Conservation (phyloP, 2,113 vertebrate genomes). For the Raja brachyura region DNA sequence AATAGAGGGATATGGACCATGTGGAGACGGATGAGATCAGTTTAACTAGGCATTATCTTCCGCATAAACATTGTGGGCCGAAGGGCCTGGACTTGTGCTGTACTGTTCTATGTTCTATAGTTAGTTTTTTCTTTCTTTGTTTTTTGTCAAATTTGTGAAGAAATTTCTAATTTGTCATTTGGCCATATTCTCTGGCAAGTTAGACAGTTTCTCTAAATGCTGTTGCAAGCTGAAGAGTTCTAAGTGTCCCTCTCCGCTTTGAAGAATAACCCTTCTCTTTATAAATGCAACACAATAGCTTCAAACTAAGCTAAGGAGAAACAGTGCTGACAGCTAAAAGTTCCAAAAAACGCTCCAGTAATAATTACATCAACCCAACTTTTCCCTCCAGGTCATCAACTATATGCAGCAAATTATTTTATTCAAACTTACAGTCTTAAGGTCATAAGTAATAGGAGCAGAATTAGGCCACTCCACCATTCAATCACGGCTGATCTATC, state of each 20-base stretch:
- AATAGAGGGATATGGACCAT: too few relatives aligned
- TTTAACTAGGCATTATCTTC: too few relatives aligned
- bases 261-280: background rate
- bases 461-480: too few relatives aligned
- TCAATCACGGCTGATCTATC: too few relatives aligned
- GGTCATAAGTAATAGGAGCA: too few relatives aligned
- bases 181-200: background rate
- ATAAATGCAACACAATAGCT: background rate
- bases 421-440: background rate
- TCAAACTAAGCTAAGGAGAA: background rate
- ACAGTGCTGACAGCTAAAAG: background rate
- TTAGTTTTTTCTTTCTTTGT: too few relatives aligned
- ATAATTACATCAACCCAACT: background rate
- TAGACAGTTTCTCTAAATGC: background rate
- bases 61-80: too few relatives aligned
- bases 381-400: background rate
- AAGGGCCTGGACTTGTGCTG: too few relatives aligned
- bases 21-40: too few relatives aligned
- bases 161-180: background rate
- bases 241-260: background rate
- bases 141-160: background rate
- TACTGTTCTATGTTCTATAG: too few relatives aligned
- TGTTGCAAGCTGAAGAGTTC: background rate
- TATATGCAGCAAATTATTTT: background rate
- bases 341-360: background rate